phyloP scores from a whole-genome alignment of 1,140 invertebrate genomes.

The Globodera rostochiensis region DNA sequence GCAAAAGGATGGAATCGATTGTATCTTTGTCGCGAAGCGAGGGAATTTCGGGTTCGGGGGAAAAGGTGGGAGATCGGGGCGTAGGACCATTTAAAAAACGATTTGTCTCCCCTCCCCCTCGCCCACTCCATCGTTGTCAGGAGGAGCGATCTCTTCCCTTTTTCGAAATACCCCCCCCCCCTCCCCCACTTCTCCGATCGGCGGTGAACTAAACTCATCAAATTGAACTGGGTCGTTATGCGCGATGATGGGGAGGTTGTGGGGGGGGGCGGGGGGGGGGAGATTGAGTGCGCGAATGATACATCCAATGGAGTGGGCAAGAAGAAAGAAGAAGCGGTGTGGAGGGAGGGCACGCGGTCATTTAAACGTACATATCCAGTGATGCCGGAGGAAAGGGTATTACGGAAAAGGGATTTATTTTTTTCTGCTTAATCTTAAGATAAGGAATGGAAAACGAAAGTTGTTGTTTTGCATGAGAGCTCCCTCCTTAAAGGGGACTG shows the following conservation, averaged over 20 bases:
- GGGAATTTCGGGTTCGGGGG: neutral
- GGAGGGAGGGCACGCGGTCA: neutral
- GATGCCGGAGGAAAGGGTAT: neutral
- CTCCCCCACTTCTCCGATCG: neutral
- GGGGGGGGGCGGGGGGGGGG: neutral
- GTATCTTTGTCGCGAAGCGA: neutral
- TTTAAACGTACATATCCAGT: neutral
- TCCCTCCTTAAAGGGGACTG: neutral
- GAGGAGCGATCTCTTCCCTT: neutral
- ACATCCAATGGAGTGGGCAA: neutral
- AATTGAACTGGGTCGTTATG: slow-evolving; percentile 19
- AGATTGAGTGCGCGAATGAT: neutral
- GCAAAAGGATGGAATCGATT: neutral
- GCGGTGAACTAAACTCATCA: slow-evolving; percentile 5
- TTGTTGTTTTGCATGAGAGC: no score
- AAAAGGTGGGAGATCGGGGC: neutral
- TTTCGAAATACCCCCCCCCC: neutral
- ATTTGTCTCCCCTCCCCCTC: neutral
- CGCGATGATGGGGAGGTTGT: neutral
- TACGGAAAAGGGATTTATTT: neutral
- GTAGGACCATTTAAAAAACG: slow-evolving; percentile 16
- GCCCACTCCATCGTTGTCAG: neutral
- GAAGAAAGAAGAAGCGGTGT: neutral
- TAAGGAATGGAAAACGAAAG: no score
- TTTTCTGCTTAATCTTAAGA: neutral